A percentile compares a stretch with the other conserved stretches of the same genome.
Evolutionary conservation across 2,113 vertebrate species (phyloP).

Genomic region (Andinoacara biseriatus): DNA sequence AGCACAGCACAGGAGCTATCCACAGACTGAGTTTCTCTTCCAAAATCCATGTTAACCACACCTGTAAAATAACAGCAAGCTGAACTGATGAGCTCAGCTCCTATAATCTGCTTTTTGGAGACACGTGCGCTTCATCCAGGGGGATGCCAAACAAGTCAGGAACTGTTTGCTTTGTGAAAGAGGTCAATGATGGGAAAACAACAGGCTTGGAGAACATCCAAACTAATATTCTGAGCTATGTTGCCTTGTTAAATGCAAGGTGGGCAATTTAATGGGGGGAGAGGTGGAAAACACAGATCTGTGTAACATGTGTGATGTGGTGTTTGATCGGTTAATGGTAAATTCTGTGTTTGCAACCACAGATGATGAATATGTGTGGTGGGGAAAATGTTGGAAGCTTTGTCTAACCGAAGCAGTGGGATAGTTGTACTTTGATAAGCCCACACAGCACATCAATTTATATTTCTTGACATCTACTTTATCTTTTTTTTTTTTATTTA

Average conservation of each 20-base stretch:
- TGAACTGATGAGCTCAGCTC: slow-evolving; percentile 19
- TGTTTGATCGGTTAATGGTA: slow-evolving; percentile 6
- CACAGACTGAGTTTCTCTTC: slow-evolving; percentile 4
- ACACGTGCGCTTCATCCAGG: slow-evolving; percentile 31
- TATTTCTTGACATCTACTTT: no score
- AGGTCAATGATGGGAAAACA: slow-evolving; percentile 67
- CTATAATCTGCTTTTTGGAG: slow-evolving; percentile 22
- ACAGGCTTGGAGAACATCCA: slow-evolving; percentile 57
- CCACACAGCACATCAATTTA: background rate
- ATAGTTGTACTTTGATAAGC: no score
- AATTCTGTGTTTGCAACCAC: background rate
- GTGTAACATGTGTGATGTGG: slow-evolving; percentile 22
- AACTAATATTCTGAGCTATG: slow-evolving; percentile 59
- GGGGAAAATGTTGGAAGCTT: background rate
- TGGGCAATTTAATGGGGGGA: slow-evolving; percentile 38
- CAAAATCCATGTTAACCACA: slow-evolving; percentile 32
- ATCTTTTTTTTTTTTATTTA: background rate
- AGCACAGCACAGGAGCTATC: slow-evolving; percentile 26
- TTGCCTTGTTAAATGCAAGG: slow-evolving; percentile 1
- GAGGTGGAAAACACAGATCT: slow-evolving; percentile 43
- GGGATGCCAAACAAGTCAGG: slow-evolving; percentile 53
- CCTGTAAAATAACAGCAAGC: slow-evolving; percentile 36
- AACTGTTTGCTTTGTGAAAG: slow-evolving; percentile 43
- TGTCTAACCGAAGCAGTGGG: background rate
- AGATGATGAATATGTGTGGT: background rate